A percentile compares a stretch with the other conserved stretches of the same genome.
Evolutionary conservation across 92 coral and sea anemone genomes (phyloP).

Genomic region (Porites cylindrica): DNA sequence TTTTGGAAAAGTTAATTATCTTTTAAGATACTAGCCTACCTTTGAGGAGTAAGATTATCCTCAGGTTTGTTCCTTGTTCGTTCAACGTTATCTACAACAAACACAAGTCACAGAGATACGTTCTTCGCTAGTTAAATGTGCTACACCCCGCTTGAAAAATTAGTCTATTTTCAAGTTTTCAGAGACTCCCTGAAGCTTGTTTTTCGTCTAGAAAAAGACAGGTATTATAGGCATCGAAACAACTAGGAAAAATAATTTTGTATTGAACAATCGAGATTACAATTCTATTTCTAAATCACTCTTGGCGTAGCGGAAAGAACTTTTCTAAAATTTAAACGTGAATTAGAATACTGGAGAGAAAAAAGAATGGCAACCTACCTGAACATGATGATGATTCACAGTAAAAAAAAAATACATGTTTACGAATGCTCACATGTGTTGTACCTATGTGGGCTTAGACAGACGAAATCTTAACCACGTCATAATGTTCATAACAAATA

Average conservation of each 20-base stretch:
- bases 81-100: conserved; percentile 11
- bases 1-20: background rate
- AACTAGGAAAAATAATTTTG: background rate
- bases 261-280: conserved; percentile 2
- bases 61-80: background rate
- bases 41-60: background rate
- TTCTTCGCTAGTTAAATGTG: background rate
- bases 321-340: background rate
- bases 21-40: conserved; percentile 7
- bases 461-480: too few species aligned
- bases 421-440: background rate
- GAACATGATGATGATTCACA: background rate
- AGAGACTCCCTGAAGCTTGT: conserved; percentile 39
- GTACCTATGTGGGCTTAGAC: background rate
- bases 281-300: background rate
- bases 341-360: background rate
- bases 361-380: conserved; percentile 3
- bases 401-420: background rate
- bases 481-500: too few species aligned
- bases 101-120: background rate
- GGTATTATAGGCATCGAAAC: conserved; percentile 18
- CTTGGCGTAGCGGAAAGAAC: conserved; percentile 7
- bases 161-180: background rate
- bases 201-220: conserved; percentile 21
- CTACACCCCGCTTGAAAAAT: conserved; percentile 23